Evolutionary conservation across 2,888 invertebrate species (phyloP), one percentile per base, ranked within the genome.

Genomic region (Encarsia formosa): DNA sequence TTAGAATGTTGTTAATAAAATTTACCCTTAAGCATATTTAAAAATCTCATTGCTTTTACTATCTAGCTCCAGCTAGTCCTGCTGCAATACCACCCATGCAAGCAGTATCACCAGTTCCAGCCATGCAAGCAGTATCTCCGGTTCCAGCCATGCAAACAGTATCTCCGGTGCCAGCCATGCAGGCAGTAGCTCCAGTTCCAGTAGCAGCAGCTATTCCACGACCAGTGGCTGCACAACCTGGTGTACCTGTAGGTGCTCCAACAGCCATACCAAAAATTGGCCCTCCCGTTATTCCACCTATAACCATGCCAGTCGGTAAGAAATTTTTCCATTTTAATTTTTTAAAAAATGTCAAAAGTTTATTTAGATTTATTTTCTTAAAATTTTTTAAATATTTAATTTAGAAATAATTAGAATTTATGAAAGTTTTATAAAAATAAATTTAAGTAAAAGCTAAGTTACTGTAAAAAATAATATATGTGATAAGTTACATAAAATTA

Each of bases 291-390:
- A 57, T 61, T 39, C 61, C 62, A 20, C 61, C 63, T 13, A 64
- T 69, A 64, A 64, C 68, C 44, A 61, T 65, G 47, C 64, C 69
- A 61, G 31, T 47, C 6, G 56, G 56, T 57, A 48, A 52, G 51
- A 41, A 37, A 41, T 37, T 13, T 3, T 9, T 34, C 24, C 23
- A 5, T 23, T 38, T 20, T 5, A 16, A 19, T 4, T 9, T 23
- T 22, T 37, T 37, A 8, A 37, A 6, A 37, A 18, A 16, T 6
- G 19, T 3, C 19, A 9, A 8, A 13, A 37, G 18, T 37, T 26
- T 26, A 15, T 19, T 19, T 37, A 11, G n/a, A n/a, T n/a, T n/a
- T n/a, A n/a, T n/a, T n/a, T n/a, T n/a, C n/a, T n/a, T n/a, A n/a
- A n/a, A n/a, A n/a, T n/a, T n/a, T n/a, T n/a, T n/a, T n/a, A n/a